Base-by-base conservation (phyloP, 2,888 invertebrate genomes). In the Coecobrya sp. region DNA sequence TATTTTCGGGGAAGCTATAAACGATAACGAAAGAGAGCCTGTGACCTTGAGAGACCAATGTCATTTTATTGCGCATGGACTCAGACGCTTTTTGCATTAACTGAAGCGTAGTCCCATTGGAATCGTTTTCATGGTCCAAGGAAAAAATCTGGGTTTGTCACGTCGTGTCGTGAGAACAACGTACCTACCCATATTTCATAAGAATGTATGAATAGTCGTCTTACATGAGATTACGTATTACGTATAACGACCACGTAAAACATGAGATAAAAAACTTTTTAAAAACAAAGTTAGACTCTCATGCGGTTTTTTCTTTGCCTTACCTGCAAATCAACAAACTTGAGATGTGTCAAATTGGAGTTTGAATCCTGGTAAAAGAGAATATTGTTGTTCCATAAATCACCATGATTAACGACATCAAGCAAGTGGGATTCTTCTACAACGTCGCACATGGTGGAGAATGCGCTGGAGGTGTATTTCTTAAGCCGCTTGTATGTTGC, bases 281-380 rank as follows among this genome's bases (percentile, higher is more conserved):
- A 36, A 36, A 36, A 36, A 36, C 36, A 36, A 36, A 36, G 36
- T 36, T 36, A 7, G 36, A 36, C 36, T 36, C 36, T 4, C n/a
- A n/a, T n/a, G 36, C 36, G 36, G 36, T 36, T 36, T 36, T 49
- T 49, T n/a, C n/a, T 42, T 49, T 49, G 49, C 11, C 49, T 73
- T 91, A 93, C 93, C 91, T 93, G 93, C 45, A 92, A 92, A 86
- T 93, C 93, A 70, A 93, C 93, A 89, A 93, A 92, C 73, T 89
- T 91, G 82, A 92, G 85, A 88, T 91, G 86, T 0, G 92, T 92
- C 59, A 92, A 86, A 55, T 93, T 93, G 36, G 82, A 91, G 73
- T 93, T 93, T 11, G 90, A 49, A 25, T 93, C 93, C 73, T 91
- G 88, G 55, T 91, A 81, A 65, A 93, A 93, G 1, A 93, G 92